phyloP scores from a whole-genome alignment of 1,140 invertebrate species.

The Drosophila asahinai region DNA sequence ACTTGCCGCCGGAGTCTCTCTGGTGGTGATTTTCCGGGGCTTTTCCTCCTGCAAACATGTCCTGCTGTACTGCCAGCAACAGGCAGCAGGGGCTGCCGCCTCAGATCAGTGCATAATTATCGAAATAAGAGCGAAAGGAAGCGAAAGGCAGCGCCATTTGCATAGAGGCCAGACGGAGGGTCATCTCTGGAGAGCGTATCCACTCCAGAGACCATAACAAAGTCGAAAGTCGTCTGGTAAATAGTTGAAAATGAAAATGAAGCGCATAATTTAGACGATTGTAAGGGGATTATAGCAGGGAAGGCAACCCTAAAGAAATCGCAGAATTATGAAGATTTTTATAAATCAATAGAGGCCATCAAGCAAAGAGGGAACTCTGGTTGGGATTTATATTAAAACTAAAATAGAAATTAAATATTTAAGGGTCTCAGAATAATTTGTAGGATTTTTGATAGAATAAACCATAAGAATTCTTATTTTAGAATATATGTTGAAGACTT shows the following conservation, averaged over 20 bases:
- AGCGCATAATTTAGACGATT: conserved; percentile 17
- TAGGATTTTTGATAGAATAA: too few relatives aligned
- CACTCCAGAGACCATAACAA: conserved; percentile 22
- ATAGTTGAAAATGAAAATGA: conserved; percentile 18
- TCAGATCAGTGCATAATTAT: conserved; percentile 45
- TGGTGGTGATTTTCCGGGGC: conserved; percentile 12
- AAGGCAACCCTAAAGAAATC: neutral
- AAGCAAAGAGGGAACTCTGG: too few relatives aligned
- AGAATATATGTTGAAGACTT: too few relatives aligned
- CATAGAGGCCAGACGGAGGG: conserved; percentile 21
- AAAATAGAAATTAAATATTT: too few relatives aligned
- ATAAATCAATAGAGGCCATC: too few relatives aligned
- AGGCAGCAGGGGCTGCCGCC: conserved; percentile 15
- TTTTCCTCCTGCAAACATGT: conserved; percentile 19
- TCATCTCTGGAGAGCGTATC: conserved; percentile 11
- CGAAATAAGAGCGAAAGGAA: conserved; percentile 51
- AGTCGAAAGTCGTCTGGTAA: conserved; percentile 21
- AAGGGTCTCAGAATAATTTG: too few relatives aligned
- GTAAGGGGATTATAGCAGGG: conserved; percentile 5
- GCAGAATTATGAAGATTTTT: neutral
- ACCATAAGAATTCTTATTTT: too few relatives aligned
- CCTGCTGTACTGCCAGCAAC: conserved; percentile 32
- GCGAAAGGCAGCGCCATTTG: conserved; percentile 42
- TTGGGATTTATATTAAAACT: too few relatives aligned
- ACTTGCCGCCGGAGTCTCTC: conserved; percentile 5